These are phyloP conservation scores for Rhinoptilus africanus DNA, from an alignment of 2,113 vertebrate genomes.

Conservation along the genomic window DNA sequence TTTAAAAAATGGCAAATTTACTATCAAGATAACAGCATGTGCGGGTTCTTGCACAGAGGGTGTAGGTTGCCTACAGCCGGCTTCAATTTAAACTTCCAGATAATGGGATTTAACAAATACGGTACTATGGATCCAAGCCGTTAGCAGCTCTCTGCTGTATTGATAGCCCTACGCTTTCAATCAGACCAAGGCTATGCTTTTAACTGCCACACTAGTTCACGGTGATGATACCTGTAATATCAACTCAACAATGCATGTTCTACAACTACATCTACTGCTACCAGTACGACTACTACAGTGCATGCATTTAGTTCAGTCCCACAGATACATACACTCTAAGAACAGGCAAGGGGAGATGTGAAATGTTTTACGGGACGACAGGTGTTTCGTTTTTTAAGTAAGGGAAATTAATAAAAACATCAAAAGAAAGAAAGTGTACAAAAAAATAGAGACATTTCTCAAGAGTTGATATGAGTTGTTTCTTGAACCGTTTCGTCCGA, in stretches of 20 bases:
- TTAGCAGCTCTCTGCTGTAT: conserved; percentile 57
- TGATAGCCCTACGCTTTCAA: conserved; percentile 59
- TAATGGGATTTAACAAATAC: conserved; percentile 15
- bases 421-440: conserved; percentile 67
- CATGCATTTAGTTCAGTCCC: conserved; percentile 85
- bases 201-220: conserved; percentile 52
- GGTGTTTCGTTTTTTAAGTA: conserved; percentile 78
- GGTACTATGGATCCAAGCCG: conserved; percentile 74
- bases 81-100: conserved; percentile 52
- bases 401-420: conserved; percentile 75
- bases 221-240: conserved; percentile 72
- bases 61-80: conserved; percentile 6
- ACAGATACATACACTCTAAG: conserved; percentile 84
- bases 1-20: not conserved
- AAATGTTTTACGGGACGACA: conserved; percentile 82
- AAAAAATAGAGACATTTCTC: conserved; percentile 77
- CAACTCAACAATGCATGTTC: conserved; percentile 83
- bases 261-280: conserved; percentile 81
- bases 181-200: conserved; percentile 61
- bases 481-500: conserved; percentile 80
- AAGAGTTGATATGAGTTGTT: conserved; percentile 79
- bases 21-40: not conserved
- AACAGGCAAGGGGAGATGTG: conserved; percentile 83
- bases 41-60: conserved; percentile 10
- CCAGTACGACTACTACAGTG: conserved; percentile 78